Evolutionary conservation across 1,140 invertebrate genomes (phyloP), one percentile per base, ranked within the genome.

Genomic region (Drosophila asahinai): DNA sequence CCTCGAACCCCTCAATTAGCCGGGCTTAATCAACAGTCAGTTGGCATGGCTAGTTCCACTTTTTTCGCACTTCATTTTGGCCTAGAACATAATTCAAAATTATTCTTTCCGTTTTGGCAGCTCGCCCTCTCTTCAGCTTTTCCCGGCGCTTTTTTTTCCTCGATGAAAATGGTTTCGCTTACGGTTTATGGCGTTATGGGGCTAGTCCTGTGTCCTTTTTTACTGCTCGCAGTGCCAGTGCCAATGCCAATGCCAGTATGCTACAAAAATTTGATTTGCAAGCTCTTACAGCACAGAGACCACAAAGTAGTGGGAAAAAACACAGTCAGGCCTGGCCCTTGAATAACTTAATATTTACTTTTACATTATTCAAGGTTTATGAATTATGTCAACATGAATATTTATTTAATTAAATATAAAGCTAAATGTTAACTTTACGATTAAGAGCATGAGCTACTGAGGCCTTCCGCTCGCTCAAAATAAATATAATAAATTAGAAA

Each of bases 51-150:
- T 40, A 11, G 8, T n/a, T 30, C 55, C 38, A 7, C 9, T 22
- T 12, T 58, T 12, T 43, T 1, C 7, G 51, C n/a, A n/a, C 27
- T 64, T 59, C 42, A 58, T 33, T 33, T 15, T 47, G 22, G 64
- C 42, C 64, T 63, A 45, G 17, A 66, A 19, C 63, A 61, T 25
- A 66, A 66, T 19, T 66, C 57, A 62, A 63, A 62, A 47, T 66
- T 19, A 30, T 60, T 42, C 36, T n/a, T 30, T 64, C 54, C 52
- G 52, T 38, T 55, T 19, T 55, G 52, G 17, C 33, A 55, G 52
- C 12, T 38, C 12, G 22, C 27, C 5, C 27, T 17, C 1, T 30
- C 9, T 30, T 17, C 15, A 30, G 15, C 49, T n/a, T 51, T 51
- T 51, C 30, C n/a, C 27, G 47, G 22, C 2, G 9, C 2, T 17